phyloP scores from a whole-genome alignment of 64 coral and sea anemone genomes.

The Dendrophyllia cribrosa region DNA sequence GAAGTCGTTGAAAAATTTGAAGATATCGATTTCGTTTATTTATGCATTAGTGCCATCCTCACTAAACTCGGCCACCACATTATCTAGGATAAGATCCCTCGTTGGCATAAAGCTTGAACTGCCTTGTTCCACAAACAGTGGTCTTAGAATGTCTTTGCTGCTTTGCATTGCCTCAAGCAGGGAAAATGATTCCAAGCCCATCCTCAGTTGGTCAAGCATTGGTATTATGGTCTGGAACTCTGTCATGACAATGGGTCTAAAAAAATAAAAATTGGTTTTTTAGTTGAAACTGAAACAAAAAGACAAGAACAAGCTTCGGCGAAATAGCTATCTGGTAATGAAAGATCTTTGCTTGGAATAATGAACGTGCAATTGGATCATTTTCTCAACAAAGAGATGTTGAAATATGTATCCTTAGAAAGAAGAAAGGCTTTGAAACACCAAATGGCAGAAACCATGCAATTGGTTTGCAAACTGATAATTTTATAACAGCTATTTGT shows the following conservation, averaged over 20 bases:
- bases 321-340: constrained; percentile 8
- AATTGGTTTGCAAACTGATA: constrained; percentile 1
- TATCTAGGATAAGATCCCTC: constrained; percentile 65
- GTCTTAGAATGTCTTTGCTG: constrained; percentile 43
- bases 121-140: constrained; percentile 48
- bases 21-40: constrained; percentile 62
- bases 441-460: neutral
- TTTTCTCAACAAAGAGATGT: constrained; percentile 18
- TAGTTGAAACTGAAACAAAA: neutral
- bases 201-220: constrained; percentile 9
- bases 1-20: constrained; percentile 73
- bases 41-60: constrained; percentile 77
- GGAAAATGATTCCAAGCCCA: constrained; percentile 23
- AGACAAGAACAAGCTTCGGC: neutral
- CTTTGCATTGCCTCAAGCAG: constrained; percentile 41
- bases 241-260: constrained; percentile 23
- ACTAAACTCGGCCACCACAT: constrained; percentile 70
- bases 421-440: neutral
- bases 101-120: constrained; percentile 46
- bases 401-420: constrained; percentile 18
- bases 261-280: neutral
- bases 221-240: neutral
- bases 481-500: constrained; percentile 22
- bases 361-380: neutral
- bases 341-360: neutral